Conservation (phyloP, 2,797 vertebrate species). For the Ceyx erithaca region DNA sequence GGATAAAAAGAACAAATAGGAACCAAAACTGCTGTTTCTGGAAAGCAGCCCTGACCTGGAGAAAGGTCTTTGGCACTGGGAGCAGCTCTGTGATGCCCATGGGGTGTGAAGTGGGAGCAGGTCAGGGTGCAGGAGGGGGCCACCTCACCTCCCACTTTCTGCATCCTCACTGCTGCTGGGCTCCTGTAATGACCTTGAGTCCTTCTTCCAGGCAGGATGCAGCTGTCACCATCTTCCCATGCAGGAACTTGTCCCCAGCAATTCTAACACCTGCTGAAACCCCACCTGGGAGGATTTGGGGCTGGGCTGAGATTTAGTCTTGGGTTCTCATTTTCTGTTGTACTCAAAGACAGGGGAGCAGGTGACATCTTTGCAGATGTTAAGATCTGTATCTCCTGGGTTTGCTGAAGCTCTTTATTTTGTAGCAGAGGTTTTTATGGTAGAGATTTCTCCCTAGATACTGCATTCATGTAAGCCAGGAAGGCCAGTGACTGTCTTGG, state of each 20-base stretch:
- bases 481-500: not conserved
- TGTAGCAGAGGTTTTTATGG: not conserved
- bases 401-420: not conserved
- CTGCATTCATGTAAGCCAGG: not conserved
- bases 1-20: not conserved
- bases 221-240: not conserved
- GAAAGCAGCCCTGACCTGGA: not conserved
- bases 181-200: not conserved
- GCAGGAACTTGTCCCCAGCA: rapidly evolving
- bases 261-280: not conserved
- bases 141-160: not conserved
- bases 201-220: not conserved
- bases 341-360: not conserved
- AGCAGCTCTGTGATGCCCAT: rapidly evolving
- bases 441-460: not conserved
- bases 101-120: not conserved
- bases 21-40: not conserved
- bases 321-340: not conserved
- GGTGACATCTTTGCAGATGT: not conserved
- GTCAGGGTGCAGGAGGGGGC: not conserved
- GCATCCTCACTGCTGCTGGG: not conserved
- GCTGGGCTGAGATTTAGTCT: not conserved
- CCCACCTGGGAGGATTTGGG: not conserved
- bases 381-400: not conserved
- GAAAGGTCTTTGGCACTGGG: not conserved